Percentiles rank a stretch among this genome's conserved stretches.
phyloP scores from a whole-genome alignment of 2,797 vertebrate genomes.

The Australoheros facetus region DNA sequence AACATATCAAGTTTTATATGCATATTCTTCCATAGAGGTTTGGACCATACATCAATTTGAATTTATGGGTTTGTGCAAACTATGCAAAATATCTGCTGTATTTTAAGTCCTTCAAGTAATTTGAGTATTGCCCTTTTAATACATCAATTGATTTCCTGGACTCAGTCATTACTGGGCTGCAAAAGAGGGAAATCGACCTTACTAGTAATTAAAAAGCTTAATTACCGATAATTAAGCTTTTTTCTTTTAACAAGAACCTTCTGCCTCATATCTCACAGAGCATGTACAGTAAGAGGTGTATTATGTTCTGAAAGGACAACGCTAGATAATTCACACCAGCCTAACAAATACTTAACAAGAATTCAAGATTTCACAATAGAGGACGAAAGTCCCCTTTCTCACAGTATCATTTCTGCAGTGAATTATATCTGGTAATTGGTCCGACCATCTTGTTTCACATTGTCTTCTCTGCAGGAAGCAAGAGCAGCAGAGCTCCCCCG shows the following conservation, averaged over 20 bases:
- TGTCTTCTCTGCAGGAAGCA: constrained; percentile 36
- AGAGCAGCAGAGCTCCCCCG: constrained; percentile 20
- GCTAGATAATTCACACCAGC: constrained; percentile 46
- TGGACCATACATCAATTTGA: constrained; percentile 1
- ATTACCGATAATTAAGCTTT: constrained; percentile 24
- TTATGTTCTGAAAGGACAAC: constrained; percentile 49
- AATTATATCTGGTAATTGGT: constrained; percentile 63
- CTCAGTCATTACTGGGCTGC: constrained; percentile 58
- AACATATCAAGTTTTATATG: not conserved
- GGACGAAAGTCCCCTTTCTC: constrained; percentile 37
- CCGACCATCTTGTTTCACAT: constrained; percentile 46
- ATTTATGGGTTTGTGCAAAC: constrained; percentile 41
- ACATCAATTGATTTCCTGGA: constrained; percentile 61
- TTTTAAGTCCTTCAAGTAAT: constrained; percentile 39
- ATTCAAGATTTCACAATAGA: constrained; percentile 35
- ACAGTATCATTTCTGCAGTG: constrained; percentile 43
- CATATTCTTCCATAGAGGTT: not conserved
- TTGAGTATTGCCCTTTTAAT: constrained; percentile 30
- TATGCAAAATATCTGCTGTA: constrained; percentile 34
- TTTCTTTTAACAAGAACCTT: constrained; percentile 36
- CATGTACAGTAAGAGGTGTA: constrained; percentile 25
- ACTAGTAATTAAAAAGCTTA: constrained; percentile 70
- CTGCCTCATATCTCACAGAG: constrained; percentile 49
- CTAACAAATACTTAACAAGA: constrained; percentile 30
- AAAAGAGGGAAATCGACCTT: constrained; percentile 58